Percentiles rank a stretch among this genome's conserved stretches.
These are phyloP conservation scores for Drosophila sucinea DNA, from an alignment of 1,140 invertebrate species.

Conservation along the genomic window DNA sequence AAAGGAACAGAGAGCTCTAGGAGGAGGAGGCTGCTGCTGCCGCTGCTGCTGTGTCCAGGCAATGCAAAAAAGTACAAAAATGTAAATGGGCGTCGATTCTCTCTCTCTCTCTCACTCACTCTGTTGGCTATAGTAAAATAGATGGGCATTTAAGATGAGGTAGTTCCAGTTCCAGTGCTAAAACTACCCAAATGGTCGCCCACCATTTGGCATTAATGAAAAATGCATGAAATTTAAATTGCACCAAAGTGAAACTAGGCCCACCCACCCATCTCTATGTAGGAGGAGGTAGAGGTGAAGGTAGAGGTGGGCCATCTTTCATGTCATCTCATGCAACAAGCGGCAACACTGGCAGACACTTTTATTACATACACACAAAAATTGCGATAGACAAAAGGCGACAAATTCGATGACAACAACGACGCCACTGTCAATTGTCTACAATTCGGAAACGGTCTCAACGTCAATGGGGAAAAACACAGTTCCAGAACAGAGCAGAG, in stretches of 20 bases:
- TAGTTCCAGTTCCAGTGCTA: conserved; percentile 24
- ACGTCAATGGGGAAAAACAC: conserved; percentile 25
- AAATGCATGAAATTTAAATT: conserved; percentile 82
- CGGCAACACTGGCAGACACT: conserved; percentile 58
- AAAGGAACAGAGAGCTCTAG: conserved; percentile 27
- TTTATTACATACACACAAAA: conserved; percentile 53
- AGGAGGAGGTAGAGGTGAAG: conserved; percentile 15
- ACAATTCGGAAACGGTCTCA: conserved; percentile 48
- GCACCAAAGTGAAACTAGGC: conserved; percentile 61
- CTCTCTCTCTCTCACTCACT: conserved; percentile 29
- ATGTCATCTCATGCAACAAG: conserved; percentile 52
- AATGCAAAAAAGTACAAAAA: conserved; percentile 42
- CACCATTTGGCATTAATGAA: conserved; percentile 68
- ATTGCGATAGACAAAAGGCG: conserved; percentile 30
- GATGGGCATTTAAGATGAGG: conserved; percentile 76
- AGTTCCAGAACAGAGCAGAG: background rate
- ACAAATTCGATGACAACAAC: conserved; percentile 59
- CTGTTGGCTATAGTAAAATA: conserved; percentile 66
- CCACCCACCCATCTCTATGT: conserved; percentile 7
- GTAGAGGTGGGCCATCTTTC: conserved; percentile 20
- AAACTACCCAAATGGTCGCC: conserved; percentile 46
- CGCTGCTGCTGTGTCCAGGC: conserved; percentile 17
- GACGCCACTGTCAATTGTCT: conserved; percentile 69
- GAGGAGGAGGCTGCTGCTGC: too few species aligned
- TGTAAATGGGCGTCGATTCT: conserved; percentile 57